Evolutionary conservation across 2,888 invertebrate species (phyloP).

Genomic region (Prosopocoilus inquinatus): DNA sequence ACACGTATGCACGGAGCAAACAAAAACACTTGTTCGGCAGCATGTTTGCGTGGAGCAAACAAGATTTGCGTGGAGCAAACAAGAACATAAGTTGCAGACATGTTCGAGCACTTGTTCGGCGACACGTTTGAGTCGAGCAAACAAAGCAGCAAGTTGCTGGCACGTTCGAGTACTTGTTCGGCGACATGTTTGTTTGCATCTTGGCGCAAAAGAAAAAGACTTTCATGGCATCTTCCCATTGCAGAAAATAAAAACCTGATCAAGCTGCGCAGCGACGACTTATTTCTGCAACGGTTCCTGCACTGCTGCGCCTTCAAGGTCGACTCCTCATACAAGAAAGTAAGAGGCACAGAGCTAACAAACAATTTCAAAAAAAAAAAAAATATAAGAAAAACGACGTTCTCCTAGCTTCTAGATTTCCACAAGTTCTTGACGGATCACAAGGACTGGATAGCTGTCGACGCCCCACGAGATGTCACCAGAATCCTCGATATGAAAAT

Average conservation of each 20-base stretch:
- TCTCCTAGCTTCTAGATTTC: conserved; percentile 41
- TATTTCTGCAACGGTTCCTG: conserved; percentile 42
- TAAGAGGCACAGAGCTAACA: conserved; percentile 23
- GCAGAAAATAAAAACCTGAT: conserved; percentile 34
- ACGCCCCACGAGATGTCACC: conserved; percentile 34
- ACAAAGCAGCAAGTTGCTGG: not conserved
- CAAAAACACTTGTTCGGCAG: too few relatives aligned
- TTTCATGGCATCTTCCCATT: too few relatives aligned
- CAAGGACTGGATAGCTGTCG: conserved; percentile 44
- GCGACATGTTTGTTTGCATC: not conserved
- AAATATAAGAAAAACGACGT: too few relatives aligned
- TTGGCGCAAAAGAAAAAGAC: too few relatives aligned
- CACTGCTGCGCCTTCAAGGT: conserved; percentile 41
- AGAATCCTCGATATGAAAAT: conserved; percentile 41
- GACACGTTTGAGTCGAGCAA: not conserved
- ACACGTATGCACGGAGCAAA: too few relatives aligned
- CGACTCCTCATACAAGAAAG: conserved; percentile 41
- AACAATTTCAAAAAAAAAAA: not conserved
- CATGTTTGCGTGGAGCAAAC: too few relatives aligned
- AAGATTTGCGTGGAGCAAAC: too few relatives aligned
- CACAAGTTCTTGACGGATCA: conserved; percentile 40
- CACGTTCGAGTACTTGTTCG: too few relatives aligned
- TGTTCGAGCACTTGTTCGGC: not conserved
- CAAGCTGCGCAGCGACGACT: conserved; percentile 40
- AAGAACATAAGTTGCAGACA: too few relatives aligned